Base-by-base conservation (phyloP, 2,113 vertebrate species). In the Leucosticte australis region DNA sequence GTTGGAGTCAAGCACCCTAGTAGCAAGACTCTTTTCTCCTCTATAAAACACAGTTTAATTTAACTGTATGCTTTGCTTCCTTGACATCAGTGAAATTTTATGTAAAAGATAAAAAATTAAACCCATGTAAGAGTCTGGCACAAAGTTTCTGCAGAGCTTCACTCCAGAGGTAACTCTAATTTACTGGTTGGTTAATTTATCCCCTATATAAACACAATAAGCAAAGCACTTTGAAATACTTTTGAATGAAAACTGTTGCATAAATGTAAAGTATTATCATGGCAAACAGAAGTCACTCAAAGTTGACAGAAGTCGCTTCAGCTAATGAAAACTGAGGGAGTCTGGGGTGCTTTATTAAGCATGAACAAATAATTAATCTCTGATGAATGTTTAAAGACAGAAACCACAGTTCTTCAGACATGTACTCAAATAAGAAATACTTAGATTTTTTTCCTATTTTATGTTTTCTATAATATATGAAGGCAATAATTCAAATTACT, bases 131-230 rank as follows among this genome's bases (percentile, higher is more conserved):
- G 31, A 73, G 30, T 86, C 49, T 91, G 53, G 13, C 16, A 65
- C 33, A 78, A 78, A 92, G 59, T 65, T 83, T 56, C n/a, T 50
- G 7, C n/a, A 76, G 26, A 79, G 26, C 47, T 89, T 81, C 47
- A 59, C 37, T 79, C 15, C 15, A 67, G 71, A 82, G 26, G 21
- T 87, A 80, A 84, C 27, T 87, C 21, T 79, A 92, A 90, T 93
- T 94, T 91, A 65, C 26, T 80, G 74, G 69, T 37, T 90, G 55
- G 44, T 53, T 92, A 94, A 87, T 87, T 91, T 82, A 96, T 92
- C 69, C 41, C 37, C 88, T 94, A 73, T 52, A 73, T 86, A 86
- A 55, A 87, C 14, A 90, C 22, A 78, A 9, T 56, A 47, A 46
- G 63, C 56, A 67, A 86, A 92, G 24, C 37, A 83, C 37, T 71